Evolutionary conservation across 2,797 vertebrate species (phyloP), one percentile per base, ranked within the genome.

Genomic region (Phalanger gymnotis): DNA sequence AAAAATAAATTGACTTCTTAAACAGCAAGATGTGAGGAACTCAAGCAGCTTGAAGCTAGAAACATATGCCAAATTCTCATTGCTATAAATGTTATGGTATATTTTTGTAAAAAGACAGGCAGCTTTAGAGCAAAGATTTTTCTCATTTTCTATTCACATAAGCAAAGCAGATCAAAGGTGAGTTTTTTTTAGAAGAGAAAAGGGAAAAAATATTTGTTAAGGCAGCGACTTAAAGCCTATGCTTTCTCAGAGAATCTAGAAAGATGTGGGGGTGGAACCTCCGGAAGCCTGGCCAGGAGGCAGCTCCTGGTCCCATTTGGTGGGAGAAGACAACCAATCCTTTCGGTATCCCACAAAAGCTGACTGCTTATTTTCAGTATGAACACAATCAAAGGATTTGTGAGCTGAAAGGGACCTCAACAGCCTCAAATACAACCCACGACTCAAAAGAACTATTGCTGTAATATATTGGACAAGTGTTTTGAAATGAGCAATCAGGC

Each of bases 1-100:
- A 98, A 97, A 95, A 98, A 98, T 96, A 98, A 98, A 98, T 95
- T 98, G 96, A 95, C 96, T 97, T 98, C 96, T 95, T 98, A 97
- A 98, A 98, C 97, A 98, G 96, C 95, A 98, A 98, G 96, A 97
- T 93, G 90, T 93, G 94, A 97, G 94, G 95, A 98, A 97, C 94
- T 97, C 95, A 97, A 98, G 97, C 97, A 98, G 98, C 97, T 98
- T 97, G 97, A 95, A 98, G 96, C 97, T 98, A 90, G 14, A 97
- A 95, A 96, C 95, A 97, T 92, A 97, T 96, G 96, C 93, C 97
- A 98, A 97, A 95, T 94, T 97, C 95, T 95, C 95, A 94, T 7
- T 93, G 22, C 34, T 98, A 51, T 94, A 96, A 98, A 98, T 61
- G 92, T 92, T 96, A 93, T 95, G 91, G 73, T 54, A 97, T 90